Base-by-base conservation (phyloP, 2,888 invertebrate species). In the Pammene aurita region DNA sequence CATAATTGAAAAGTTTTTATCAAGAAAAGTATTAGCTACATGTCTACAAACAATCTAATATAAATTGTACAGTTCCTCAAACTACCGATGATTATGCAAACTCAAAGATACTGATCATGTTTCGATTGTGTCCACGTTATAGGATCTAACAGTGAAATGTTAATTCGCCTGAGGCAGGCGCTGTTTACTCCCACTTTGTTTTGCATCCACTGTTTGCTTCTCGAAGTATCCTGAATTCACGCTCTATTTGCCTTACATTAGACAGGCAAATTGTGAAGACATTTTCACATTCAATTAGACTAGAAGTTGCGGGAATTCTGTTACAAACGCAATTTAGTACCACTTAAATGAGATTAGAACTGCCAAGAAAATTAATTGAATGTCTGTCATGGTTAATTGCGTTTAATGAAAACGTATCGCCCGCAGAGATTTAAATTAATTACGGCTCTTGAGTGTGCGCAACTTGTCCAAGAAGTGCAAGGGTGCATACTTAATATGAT, bases 151-250 rank as follows among this genome's bases (percentile, higher is more conserved):
- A 57, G 54, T 26, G 44, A 52, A 57, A 68, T 68, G 63, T 68
- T 60, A 73, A 75, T 74, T 68, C 66, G 71, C 74, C 71, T 57
- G 65, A 60, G 67, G 76, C 74, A 60, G 64, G 66, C 68, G 68
- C 58, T 73, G 73, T 77, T 77, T 76, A 66, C 71, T 67, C 63
- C 72, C 55, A 74, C 72, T 77, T 77, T 77, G 73, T 74, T 75
- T 74, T 68, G 73, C 75, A 72, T 74, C 66, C 66, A 66, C 64
- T 72, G 72, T 74, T 72, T 71, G 65, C 61, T 64, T 26, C 58
- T 61, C 62, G 52, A 70, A 72, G 64, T 67, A 73, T 68, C 64
- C 44, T 55, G 16, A 48, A 64, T 64, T 35, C 38, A 54, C 58
- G 60, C 46, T 41, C 14, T 73, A 72, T 72, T 73, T 74, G 72